Percentiles rank a stretch among this genome's conserved stretches.
phyloP scores from a whole-genome alignment of 2,113 vertebrate genomes.

The Triplophysa siluroides region DNA sequence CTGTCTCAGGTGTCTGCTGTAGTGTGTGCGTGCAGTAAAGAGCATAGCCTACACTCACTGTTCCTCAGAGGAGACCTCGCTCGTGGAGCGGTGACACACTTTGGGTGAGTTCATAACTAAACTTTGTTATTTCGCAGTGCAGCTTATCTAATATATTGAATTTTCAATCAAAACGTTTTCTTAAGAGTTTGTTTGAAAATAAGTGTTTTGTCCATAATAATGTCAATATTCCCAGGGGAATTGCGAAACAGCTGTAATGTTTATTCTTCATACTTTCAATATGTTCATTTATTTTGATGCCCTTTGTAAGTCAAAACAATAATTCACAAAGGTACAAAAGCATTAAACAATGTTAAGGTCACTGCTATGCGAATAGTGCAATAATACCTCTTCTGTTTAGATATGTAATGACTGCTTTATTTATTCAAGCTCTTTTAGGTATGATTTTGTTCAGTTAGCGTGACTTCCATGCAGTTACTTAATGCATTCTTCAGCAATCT shows the following conservation, averaged over 20 bases:
- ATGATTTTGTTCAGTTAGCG: neutral
- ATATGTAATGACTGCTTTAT: neutral
- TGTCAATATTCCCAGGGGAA: neutral
- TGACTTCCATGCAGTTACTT: neutral
- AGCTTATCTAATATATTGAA: neutral
- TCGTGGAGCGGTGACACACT: conserved; percentile 48
- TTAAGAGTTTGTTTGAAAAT: neutral
- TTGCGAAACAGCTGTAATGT: too few species aligned
- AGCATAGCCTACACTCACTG: conserved; percentile 18
- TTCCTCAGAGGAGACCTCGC: conserved; percentile 33
- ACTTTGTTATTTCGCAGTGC: neutral
- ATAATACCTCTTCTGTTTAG: neutral
- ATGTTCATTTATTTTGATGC: neutral
- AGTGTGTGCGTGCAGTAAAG: conserved; percentile 9
- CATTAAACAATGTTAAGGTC: neutral
- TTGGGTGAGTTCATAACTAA: conserved; percentile 39
- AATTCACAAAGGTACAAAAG: neutral
- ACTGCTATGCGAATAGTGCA: neutral
- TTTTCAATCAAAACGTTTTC: neutral
- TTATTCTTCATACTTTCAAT: too few species aligned
- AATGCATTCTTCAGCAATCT: conserved; percentile 1
- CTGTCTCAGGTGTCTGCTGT: conserved; percentile 34
- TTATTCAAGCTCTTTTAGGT: neutral
- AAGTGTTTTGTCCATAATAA: neutral
- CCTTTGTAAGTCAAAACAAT: neutral